Evolutionary conservation across 2,797 vertebrate species (phyloP).

Genomic region (Vireo griseus): DNA sequence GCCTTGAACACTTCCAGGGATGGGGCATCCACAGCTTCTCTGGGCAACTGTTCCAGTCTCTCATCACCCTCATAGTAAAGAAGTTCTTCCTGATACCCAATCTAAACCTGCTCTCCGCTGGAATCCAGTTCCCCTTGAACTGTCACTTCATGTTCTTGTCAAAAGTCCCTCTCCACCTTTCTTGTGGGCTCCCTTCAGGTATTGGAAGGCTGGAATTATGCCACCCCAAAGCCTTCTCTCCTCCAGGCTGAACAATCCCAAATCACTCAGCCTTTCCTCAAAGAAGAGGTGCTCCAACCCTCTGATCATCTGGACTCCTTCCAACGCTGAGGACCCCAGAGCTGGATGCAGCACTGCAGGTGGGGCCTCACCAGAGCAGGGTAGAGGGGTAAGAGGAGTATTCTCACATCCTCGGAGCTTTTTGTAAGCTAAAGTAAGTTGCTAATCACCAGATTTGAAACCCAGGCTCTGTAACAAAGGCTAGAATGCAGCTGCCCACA

Average conservation of each 20-base stretch:
- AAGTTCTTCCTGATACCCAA: not conserved
- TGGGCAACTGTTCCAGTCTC: not conserved
- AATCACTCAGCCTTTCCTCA: not conserved
- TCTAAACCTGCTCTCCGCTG: not conserved
- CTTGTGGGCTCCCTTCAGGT: not conserved
- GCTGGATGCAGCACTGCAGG: not conserved
- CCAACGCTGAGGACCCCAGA: not conserved
- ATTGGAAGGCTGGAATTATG: not conserved
- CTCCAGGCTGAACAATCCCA: not conserved
- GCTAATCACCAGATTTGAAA: not conserved
- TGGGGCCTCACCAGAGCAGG: not conserved
- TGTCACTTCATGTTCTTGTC: not conserved
- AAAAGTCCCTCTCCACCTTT: too few species aligned
- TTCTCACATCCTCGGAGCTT: not conserved
- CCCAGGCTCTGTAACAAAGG: not conserved
- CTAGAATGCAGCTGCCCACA: not conserved
- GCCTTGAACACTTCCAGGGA: not conserved
- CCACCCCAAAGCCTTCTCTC: not conserved
- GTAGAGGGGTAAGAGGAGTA: not conserved
- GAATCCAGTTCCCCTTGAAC: not conserved
- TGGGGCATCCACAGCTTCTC: not conserved
- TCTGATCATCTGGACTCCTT: not conserved
- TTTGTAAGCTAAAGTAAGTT: not conserved
- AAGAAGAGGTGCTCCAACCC: not conserved
- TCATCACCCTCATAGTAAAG: not conserved